A percentile compares a stretch with the other conserved stretches of the same genome.
These are phyloP conservation scores for Melanocharis versteri DNA, from an alignment of 2,113 vertebrate genomes.

Conservation along the genomic window DNA sequence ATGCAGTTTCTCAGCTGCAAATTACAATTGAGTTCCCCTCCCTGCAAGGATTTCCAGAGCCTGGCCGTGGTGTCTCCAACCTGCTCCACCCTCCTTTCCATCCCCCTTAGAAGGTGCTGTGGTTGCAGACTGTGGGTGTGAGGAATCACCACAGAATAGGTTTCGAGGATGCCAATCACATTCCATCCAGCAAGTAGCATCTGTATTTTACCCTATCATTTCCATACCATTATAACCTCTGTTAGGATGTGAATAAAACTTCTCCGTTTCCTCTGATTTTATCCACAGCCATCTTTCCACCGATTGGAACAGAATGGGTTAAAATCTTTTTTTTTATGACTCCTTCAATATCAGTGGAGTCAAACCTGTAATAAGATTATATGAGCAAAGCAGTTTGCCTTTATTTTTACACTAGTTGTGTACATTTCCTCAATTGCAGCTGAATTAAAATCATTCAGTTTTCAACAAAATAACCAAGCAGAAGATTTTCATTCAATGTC, in stretches of 20 bases:
- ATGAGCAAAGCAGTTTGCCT: background rate
- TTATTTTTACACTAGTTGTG: background rate
- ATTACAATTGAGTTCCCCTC: background rate
- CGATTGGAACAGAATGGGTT: background rate
- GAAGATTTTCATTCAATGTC: background rate
- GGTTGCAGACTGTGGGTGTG: background rate
- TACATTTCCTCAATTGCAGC: background rate
- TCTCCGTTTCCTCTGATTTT: background rate
- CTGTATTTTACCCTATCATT: background rate
- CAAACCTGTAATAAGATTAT: background rate
- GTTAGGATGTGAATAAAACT: background rate
- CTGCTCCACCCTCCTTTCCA: background rate
- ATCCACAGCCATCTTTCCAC: background rate
- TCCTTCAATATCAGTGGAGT: background rate
- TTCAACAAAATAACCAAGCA: background rate
- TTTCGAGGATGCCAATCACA: background rate
- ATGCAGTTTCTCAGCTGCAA: background rate
- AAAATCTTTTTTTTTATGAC: background rate
- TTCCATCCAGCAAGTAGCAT: background rate
- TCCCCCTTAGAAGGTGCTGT: background rate
- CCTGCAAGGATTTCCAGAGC: background rate
- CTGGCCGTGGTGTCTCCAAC: rapidly evolving
- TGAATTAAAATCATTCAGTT: background rate
- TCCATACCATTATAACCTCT: background rate
- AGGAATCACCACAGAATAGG: background rate